phyloP scores from a whole-genome alignment of 1,140 invertebrate genomes.

The Bombus impatiens region DNA sequence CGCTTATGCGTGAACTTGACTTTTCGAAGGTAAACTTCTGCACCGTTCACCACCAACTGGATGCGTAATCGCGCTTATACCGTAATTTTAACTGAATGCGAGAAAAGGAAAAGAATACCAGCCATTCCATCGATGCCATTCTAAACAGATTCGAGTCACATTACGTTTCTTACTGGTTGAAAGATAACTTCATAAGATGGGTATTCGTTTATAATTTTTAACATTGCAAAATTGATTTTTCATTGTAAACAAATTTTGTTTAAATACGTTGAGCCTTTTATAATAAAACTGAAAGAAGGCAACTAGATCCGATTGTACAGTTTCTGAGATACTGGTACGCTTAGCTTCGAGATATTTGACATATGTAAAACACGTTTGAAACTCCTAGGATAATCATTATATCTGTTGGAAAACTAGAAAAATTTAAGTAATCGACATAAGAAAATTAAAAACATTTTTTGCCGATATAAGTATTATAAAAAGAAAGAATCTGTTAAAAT shows the following conservation, averaged over 20 bases:
- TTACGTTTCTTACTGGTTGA: not conserved
- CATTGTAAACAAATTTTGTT: not conserved
- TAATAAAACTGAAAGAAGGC: not conserved
- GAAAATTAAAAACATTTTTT: too few species aligned
- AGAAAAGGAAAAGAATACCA: not conserved
- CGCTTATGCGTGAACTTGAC: slow-evolving; percentile 67
- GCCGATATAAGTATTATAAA: too few species aligned
- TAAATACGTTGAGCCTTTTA: not conserved
- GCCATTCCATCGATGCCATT: not conserved
- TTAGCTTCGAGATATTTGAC: too few species aligned
- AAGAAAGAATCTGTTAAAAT: too few species aligned
- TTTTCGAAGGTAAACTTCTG: slow-evolving; percentile 52
- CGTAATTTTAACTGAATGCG: slow-evolving; percentile 15
- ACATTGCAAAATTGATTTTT: not conserved
- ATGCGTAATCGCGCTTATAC: slow-evolving; percentile 46
- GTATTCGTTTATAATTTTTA: not conserved
- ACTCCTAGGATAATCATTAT: too few species aligned
- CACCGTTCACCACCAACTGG: not conserved
- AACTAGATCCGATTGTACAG: too few species aligned
- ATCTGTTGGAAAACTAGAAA: too few species aligned
- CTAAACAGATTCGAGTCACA: not conserved
- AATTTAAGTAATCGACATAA: too few species aligned
- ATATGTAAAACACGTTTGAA: too few species aligned
- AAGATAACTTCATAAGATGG: not conserved
- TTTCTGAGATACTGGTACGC: too few species aligned